These are phyloP conservation scores for Oriolus oriolus DNA, from an alignment of 2,113 vertebrate genomes.

Conservation along the genomic window DNA sequence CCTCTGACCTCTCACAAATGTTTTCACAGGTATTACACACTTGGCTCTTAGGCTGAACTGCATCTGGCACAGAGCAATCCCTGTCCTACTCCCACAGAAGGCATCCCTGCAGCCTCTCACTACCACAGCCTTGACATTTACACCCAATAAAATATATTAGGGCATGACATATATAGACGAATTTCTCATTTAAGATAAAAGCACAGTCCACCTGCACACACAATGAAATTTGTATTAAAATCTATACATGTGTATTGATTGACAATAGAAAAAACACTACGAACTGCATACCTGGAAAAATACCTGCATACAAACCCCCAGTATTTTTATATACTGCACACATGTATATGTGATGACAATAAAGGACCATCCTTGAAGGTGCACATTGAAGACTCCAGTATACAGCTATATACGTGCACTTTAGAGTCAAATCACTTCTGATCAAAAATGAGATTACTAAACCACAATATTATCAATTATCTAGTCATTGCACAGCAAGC, in stretches of 20 bases:
- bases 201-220: background rate
- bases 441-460: background rate
- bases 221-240: background rate
- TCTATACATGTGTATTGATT: background rate
- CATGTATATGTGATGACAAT: background rate
- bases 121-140: background rate
- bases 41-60: background rate
- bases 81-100: background rate
- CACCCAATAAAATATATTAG: background rate
- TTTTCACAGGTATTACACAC: background rate
- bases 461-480: background rate
- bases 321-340: background rate
- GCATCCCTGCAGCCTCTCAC: background rate
- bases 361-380: background rate
- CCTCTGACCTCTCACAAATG: background rate
- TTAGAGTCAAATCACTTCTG: background rate
- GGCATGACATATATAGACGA: fast-evolving
- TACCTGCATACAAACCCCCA: background rate
- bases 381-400: background rate
- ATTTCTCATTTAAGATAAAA: background rate
- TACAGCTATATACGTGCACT: background rate
- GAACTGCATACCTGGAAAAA: background rate
- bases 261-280: background rate
- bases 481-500: background rate
- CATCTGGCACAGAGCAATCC: background rate